Conservation (phyloP, 2,113 vertebrate genomes). For the Odontesthes bonariensis region DNA sequence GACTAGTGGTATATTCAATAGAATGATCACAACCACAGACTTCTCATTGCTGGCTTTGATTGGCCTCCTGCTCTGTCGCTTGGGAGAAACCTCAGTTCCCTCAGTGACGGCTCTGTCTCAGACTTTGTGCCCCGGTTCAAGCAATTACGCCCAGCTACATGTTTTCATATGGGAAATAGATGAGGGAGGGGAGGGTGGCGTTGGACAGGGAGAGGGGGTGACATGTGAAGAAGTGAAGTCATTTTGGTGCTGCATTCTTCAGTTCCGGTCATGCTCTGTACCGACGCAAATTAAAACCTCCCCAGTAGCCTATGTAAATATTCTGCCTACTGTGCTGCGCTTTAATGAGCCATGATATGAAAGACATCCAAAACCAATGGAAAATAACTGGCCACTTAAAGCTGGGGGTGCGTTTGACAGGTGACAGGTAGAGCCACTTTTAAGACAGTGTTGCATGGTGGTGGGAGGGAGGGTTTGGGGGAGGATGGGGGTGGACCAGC, state of each 20-base stretch:
- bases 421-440: constrained; percentile 80
- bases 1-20: constrained; percentile 64
- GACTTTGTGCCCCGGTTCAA: constrained; percentile 79
- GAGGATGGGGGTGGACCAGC: constrained; percentile 56
- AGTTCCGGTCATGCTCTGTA: constrained; percentile 87
- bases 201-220: constrained; percentile 8
- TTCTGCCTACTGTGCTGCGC: constrained; percentile 80
- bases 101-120: constrained; percentile 71
- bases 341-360: constrained; percentile 90
- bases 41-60: constrained; percentile 65
- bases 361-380: constrained; percentile 82
- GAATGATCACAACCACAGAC: constrained; percentile 64
- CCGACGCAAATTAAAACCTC: constrained; percentile 85
- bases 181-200: constrained; percentile 32
- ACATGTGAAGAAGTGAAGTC: constrained; percentile 79
- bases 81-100: constrained; percentile 66
- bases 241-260: constrained; percentile 83
- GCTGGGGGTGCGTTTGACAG: constrained; percentile 80
- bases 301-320: constrained; percentile 86
- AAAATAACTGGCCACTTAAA: constrained; percentile 85
- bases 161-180: constrained; percentile 74
- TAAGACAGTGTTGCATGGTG: constrained; percentile 50
- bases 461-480: constrained; percentile 17
- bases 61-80: constrained; percentile 61
- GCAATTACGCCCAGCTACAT: constrained; percentile 83